Evolutionary conservation across 2,888 invertebrate species (phyloP), one percentile per base, ranked within the genome.

Genomic region (Latrodectus hesperus): DNA sequence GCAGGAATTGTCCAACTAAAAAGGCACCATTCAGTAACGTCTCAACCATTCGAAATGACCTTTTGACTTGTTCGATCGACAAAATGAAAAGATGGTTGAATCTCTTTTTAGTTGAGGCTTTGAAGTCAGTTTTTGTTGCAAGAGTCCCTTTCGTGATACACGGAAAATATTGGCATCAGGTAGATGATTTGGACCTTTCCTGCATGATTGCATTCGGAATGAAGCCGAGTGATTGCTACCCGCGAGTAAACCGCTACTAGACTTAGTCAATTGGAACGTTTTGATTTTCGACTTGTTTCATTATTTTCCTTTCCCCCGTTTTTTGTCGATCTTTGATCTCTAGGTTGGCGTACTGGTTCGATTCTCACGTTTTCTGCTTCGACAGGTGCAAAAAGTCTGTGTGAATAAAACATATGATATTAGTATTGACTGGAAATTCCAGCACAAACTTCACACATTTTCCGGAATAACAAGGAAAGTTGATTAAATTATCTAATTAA

Each of bases 211-310:
- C 65, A 17, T 1, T 11, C 6, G 26, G 26, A 74, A 53, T 53
- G 76, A 53, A 81, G 67, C 64, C 52, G 80, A 76, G 0, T 76
- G 72, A 65, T 86, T 51, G 65, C 17, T 81, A 71, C 86, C 85
- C 71, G 14, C 65, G 80, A 80, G 4, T 78, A 60, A 84, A 79
- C 84, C 84, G 60, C 65, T 64, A 38, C 26, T 55, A 80, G 80
- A 76, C 86, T 86, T 76, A 68, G 76, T 38, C 80, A 80, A 86
- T 81, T 81, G 80, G 79, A 80, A 74, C 70, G 80, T 78, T 72
- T 77, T 70, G 77, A 78, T 55, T 64, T 85, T 80, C 85, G 85
- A 85, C 80, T 70, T 80, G 67, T 84, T 53, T 79, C 38, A 22
- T 38, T n/a, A 17, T 17, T 68, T 67, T 26, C 53, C 12, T 49